Base-by-base conservation (phyloP, 1,140 invertebrate genomes). In the Achatina immaculata region DNA sequence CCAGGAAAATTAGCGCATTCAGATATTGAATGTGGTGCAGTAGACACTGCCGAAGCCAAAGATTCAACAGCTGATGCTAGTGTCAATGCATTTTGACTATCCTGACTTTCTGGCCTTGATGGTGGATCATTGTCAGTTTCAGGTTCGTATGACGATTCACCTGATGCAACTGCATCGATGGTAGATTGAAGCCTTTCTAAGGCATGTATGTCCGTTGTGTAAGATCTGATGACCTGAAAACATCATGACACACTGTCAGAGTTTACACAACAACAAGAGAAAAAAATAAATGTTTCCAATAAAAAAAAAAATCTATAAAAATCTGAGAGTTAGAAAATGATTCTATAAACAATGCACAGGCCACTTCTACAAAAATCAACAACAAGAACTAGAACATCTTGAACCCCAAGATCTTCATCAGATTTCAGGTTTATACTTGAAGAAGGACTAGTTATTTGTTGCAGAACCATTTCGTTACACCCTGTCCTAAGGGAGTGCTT, bases 131-230 rank as follows among this genome's bases (percentile, higher is more conserved):
- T 28, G 36, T 72, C 68, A 72, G 36, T 0, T n/a, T 55, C 68
- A 31, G 65, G 77, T n/a, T 79, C 65, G 34, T 38, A 80, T 2
- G 45, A 38, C 1, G 78, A 80, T 72, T 71, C 65, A 11, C 78
- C 78, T n/a, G 78, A 71, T 36, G 78, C 78, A 31, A 80, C 78
- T 28, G 78, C 78, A 55, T 80, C 78, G 36, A 80, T 80, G 4
- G 78, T 80, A 4, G 78, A 80, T 48, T 80, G 78, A 2, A 80
- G 78, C 28, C 78, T 71, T 34, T 80, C 78, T 40, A 80, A 55
- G 24, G 78, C 78, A 55, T 80, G 78, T 42, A 80, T 58, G 34
- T 80, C 78, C 19, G 78, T 80, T 7, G 78, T 80, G 68, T 80
- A 80, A 6, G 78, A 80, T 51, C 68, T 48, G 21, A 78, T 78